A percentile compares a stretch with the other conserved stretches of the same genome.
phyloP scores from a whole-genome alignment of 2,797 vertebrate species.

The Eleutherodactylus coqui region DNA sequence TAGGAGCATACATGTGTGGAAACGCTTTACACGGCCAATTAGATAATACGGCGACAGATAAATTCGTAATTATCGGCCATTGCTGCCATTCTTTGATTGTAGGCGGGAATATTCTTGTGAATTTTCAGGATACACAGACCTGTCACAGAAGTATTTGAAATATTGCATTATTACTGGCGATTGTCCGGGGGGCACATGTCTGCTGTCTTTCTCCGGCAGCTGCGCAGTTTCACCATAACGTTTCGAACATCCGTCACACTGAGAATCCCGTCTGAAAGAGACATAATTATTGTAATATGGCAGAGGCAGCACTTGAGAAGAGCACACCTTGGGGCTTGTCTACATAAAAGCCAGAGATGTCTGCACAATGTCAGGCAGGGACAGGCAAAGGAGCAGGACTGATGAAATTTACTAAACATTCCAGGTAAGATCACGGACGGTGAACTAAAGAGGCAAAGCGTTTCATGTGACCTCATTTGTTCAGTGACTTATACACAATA shows the following conservation, averaged over 20 bases:
- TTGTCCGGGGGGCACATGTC: conserved; percentile 1
- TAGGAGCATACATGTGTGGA: background rate
- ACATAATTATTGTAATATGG: conserved; percentile 47
- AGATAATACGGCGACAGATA: background rate
- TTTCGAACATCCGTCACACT: conserved; percentile 5
- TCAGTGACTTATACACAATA: conserved; percentile 35
- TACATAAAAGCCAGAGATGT: conserved; percentile 58
- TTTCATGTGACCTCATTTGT: conserved; percentile 38
- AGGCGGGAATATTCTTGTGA: background rate
- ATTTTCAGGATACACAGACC: background rate
- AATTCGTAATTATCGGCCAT: background rate
- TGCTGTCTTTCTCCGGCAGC: background rate
- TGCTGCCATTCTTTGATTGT: background rate
- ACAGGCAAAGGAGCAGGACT: conserved; percentile 39
- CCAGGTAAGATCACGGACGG: background rate
- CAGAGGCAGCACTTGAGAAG: conserved; percentile 18
- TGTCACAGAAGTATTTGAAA: conserved; percentile 10
- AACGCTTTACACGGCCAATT: background rate
- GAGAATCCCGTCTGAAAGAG: conserved; percentile 32
- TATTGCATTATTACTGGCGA: background rate
- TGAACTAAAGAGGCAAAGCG: background rate
- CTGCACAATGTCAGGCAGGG: conserved; percentile 49
- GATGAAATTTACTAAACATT: conserved; percentile 41
- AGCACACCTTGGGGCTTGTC: conserved; percentile 52
- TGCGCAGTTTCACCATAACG: background rate